phyloP scores from a whole-genome alignment of 2,797 vertebrate species.

The Anabas testudineus region DNA sequence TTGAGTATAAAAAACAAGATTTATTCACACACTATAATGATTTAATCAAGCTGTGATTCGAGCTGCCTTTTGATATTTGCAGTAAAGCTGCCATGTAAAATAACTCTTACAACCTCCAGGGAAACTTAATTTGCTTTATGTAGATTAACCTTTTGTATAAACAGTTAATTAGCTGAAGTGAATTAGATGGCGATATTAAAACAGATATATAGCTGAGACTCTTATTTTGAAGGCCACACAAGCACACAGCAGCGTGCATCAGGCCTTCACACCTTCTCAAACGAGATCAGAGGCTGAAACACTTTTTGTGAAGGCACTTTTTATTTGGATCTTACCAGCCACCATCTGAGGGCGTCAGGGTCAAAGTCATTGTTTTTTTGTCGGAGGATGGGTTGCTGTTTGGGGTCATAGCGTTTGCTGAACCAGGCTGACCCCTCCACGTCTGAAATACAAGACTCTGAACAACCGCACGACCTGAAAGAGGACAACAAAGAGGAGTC shows the following conservation, averaged over 20 bases:
- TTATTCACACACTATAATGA: no score
- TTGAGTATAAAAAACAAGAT: background rate
- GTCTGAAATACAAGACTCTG: conserved; percentile 74
- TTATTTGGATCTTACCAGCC: conserved; percentile 81
- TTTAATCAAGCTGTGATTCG: background rate
- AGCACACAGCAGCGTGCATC: background rate
- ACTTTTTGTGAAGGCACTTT: no score
- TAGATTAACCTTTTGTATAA: background rate
- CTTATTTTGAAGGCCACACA: background rate
- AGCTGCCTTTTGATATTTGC: background rate
- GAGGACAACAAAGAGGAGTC: conserved; percentile 1
- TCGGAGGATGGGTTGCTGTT: conserved; percentile 78
- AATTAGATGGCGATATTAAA: background rate
- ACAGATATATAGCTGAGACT: background rate
- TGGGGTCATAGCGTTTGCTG: conserved; percentile 70
- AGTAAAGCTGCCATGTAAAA: background rate
- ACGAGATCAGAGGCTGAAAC: no score
- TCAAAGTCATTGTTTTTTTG: conserved; percentile 61
- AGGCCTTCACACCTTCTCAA: no score
- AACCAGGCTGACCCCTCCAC: conserved; percentile 76
- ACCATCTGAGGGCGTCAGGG: conserved; percentile 73
- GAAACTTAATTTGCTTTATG: background rate
- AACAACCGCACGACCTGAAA: conserved; percentile 76
- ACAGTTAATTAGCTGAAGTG: background rate
- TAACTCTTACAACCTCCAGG: background rate